These are phyloP conservation scores for Ataeniobius toweri DNA, from an alignment of 2,797 vertebrate species.

Conservation along the genomic window DNA sequence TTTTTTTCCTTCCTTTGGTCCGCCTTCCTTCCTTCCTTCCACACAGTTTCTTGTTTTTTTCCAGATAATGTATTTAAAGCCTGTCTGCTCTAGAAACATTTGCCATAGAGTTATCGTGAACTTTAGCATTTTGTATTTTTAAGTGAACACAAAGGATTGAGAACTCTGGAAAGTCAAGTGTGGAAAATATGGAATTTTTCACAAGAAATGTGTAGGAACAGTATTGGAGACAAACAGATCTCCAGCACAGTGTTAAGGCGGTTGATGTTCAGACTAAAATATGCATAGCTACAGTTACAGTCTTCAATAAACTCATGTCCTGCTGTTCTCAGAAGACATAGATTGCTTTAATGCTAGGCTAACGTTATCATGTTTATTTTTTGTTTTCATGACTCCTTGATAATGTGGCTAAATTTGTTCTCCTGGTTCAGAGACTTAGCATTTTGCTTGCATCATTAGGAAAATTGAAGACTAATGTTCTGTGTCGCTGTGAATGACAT, in stretches of 20 bases:
- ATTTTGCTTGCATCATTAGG: too few species aligned
- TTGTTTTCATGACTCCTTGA: too few species aligned
- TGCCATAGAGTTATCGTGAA: background rate
- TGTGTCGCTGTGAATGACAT: too few species aligned
- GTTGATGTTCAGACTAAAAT: background rate
- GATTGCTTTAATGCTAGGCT: too few species aligned
- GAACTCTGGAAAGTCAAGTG: background rate
- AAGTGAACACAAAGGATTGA: background rate
- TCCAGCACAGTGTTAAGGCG: too few species aligned
- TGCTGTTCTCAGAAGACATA: background rate
- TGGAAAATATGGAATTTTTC: background rate
- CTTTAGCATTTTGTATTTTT: background rate
- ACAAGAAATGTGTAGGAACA: background rate
- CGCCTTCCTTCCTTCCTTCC: background rate
- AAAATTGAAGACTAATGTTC: too few species aligned
- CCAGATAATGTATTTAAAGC: background rate
- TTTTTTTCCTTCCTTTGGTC: too few species aligned
- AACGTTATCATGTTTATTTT: too few species aligned
- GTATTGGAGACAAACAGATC: background rate
- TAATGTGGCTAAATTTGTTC: too few species aligned
- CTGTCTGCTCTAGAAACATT: background rate
- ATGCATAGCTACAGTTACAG: background rate
- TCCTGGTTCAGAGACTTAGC: too few species aligned
- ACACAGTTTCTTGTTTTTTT: background rate
- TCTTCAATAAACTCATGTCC: background rate